Evolutionary conservation across 1,140 invertebrate genomes (phyloP).

Genomic region (Drosophila parabipectinata): DNA sequence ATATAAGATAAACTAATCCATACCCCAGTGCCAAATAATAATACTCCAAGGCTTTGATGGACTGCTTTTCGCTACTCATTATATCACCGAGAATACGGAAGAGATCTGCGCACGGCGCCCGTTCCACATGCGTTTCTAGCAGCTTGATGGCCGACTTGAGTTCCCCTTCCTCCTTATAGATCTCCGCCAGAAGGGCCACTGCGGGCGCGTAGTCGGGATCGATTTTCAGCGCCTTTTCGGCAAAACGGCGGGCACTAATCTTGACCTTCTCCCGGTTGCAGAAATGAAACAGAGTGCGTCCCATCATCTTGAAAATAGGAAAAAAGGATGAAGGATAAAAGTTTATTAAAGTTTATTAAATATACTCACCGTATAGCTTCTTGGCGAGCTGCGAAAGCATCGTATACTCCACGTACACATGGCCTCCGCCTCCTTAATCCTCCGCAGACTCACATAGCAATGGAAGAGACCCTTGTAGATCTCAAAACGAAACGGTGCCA

Average conservation of each 20-base stretch:
- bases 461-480: slow-evolving; percentile 69
- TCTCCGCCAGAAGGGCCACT: slow-evolving; percentile 62
- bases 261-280: slow-evolving; percentile 32
- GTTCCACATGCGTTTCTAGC: slow-evolving; percentile 64
- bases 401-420: slow-evolving; percentile 64
- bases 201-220: slow-evolving; percentile 72
- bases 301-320: slow-evolving; percentile 62
- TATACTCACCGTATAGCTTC: slow-evolving; percentile 58
- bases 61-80: slow-evolving; percentile 52
- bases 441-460: slow-evolving; percentile 65
- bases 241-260: slow-evolving; percentile 61
- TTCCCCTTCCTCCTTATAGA: slow-evolving; percentile 59
- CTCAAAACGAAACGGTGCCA: slow-evolving; percentile 85
- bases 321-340: not conserved
- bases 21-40: slow-evolving; percentile 72
- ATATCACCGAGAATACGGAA: slow-evolving; percentile 71
- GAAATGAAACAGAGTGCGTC: slow-evolving; percentile 51
- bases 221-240: slow-evolving; percentile 66
- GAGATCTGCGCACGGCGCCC: slow-evolving; percentile 59
- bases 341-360: not conserved
- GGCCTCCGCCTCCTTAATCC: slow-evolving; percentile 66
- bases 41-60: slow-evolving; percentile 66
- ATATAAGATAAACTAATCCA: not conserved
- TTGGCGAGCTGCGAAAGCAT: slow-evolving; percentile 61
- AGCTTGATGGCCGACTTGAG: slow-evolving; percentile 53